phyloP scores from a whole-genome alignment of 92 coral and sea anemone genomes.

The Paramuricea clavata region DNA sequence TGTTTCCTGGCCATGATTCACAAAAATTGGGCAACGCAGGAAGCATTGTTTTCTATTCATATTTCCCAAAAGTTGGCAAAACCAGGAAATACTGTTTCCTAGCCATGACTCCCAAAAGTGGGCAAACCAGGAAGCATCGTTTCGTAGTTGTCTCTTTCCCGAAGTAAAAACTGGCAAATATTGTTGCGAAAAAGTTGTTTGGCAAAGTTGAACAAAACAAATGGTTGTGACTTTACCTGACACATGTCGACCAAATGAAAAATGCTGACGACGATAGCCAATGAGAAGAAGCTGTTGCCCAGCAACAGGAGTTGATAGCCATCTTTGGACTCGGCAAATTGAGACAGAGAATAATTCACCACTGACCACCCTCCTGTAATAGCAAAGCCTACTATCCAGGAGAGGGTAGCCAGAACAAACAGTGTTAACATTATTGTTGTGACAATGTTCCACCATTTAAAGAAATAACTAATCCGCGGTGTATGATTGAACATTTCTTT shows the following conservation, averaged over 20 bases:
- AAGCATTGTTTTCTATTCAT: too few relatives aligned
- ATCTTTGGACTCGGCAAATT: slow-evolving; percentile 50
- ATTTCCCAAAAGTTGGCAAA: too few relatives aligned
- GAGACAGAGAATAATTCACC: not conserved
- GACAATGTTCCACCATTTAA: slow-evolving; percentile 87
- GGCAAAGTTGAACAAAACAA: too few relatives aligned
- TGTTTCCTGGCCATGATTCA: too few relatives aligned
- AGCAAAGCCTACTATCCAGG: slow-evolving; percentile 77
- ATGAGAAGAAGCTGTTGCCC: slow-evolving; percentile 79
- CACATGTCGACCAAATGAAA: slow-evolving; percentile 75
- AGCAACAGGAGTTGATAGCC: slow-evolving; percentile 67
- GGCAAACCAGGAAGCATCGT: too few relatives aligned
- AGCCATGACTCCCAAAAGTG: too few relatives aligned
- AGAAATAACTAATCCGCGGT: slow-evolving; percentile 73
- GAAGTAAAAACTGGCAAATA: too few relatives aligned
- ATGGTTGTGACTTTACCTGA: slow-evolving; percentile 56
- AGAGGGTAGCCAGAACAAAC: slow-evolving; percentile 73
- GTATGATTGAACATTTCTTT: slow-evolving; percentile 75
- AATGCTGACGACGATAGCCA: slow-evolving; percentile 79
- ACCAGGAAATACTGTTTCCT: too few relatives aligned
- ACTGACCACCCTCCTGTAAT: slow-evolving; percentile 58
- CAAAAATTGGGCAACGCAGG: too few relatives aligned
- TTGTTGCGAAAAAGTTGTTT: too few relatives aligned
- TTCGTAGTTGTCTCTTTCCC: too few relatives aligned
- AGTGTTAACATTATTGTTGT: slow-evolving; percentile 76